These are phyloP conservation scores for Drosophila navojoa DNA, from an alignment of 1,140 invertebrate genomes.

Conservation along the genomic window DNA sequence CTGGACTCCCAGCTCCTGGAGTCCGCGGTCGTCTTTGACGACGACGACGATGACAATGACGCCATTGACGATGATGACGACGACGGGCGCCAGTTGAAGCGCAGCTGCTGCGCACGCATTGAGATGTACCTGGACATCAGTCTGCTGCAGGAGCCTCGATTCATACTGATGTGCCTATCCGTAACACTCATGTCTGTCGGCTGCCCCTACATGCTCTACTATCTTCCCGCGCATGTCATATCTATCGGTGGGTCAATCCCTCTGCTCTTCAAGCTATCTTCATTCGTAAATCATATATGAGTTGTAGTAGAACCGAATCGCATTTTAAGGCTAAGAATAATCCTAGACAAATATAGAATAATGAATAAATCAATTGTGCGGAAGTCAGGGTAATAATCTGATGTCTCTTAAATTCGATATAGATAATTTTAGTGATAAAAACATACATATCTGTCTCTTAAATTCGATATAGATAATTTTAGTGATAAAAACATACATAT, in stretches of 20 bases:
- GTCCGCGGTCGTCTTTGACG: slow-evolving; percentile 46
- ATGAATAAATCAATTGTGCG: no score
- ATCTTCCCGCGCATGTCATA: slow-evolving; percentile 89
- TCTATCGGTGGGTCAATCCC: slow-evolving; percentile 78
- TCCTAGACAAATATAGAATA: no score
- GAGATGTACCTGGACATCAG: slow-evolving; percentile 88
- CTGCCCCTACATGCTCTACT: slow-evolving; percentile 90
- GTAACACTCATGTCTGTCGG: slow-evolving; percentile 90
- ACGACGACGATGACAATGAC: slow-evolving; percentile 33
- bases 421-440: no score
- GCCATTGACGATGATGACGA: slow-evolving; percentile 57
- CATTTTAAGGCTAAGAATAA: not conserved
- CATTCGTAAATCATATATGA: no score
- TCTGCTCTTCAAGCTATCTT: no score
- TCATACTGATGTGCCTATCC: slow-evolving; percentile 89
- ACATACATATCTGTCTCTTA: no score
- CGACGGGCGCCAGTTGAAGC: slow-evolving; percentile 55
- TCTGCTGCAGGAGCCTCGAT: slow-evolving; percentile 88
- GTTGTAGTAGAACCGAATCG: no score
- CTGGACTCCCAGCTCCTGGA: slow-evolving; percentile 65
- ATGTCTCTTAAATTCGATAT: no score
- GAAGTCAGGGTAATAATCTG: no score
- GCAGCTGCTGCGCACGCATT: slow-evolving; percentile 75
- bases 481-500: no score
- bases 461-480: no score